phyloP scores from a whole-genome alignment of 1,140 invertebrate species.

The Ips nitidus region DNA sequence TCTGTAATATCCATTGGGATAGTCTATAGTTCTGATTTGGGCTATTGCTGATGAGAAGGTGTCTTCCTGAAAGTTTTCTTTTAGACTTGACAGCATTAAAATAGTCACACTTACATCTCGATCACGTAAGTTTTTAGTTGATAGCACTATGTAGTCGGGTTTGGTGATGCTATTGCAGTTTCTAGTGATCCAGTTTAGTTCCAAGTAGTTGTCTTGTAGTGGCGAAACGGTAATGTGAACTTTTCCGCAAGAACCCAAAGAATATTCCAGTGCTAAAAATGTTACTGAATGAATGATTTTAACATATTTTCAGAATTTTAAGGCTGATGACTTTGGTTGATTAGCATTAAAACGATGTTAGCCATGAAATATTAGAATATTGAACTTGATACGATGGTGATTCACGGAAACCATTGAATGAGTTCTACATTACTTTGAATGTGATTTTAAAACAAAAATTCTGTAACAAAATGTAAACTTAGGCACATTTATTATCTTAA shows the following conservation, averaged over 20 bases:
- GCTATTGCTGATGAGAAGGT: constrained; percentile 23
- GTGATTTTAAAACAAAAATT: too few relatives aligned
- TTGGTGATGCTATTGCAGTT: constrained; percentile 35
- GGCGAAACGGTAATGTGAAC: constrained; percentile 47
- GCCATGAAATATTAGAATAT: too few relatives aligned
- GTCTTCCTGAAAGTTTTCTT: constrained; percentile 34
- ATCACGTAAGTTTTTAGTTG: constrained; percentile 39
- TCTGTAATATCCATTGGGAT: constrained; percentile 43
- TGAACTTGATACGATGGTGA: too few relatives aligned
- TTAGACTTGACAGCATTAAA: background rate
- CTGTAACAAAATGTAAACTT: too few relatives aligned
- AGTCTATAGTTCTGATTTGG: constrained; percentile 32
- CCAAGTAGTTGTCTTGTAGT: constrained; percentile 40
- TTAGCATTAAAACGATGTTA: too few relatives aligned
- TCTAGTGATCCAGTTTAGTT: constrained; percentile 45
- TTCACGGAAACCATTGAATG: too few relatives aligned
- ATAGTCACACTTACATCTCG: constrained; percentile 38
- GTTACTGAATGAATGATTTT: background rate
- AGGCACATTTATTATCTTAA: too few relatives aligned
- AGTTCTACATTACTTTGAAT: too few relatives aligned
- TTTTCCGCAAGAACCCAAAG: constrained; percentile 41
- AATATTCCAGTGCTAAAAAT: constrained; percentile 19
- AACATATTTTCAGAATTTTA: too few relatives aligned
- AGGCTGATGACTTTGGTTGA: too few relatives aligned
- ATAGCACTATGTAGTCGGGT: constrained; percentile 44